phyloP scores from a whole-genome alignment of 1,140 invertebrate genomes.

The Pemphigus obesinymphae region DNA sequence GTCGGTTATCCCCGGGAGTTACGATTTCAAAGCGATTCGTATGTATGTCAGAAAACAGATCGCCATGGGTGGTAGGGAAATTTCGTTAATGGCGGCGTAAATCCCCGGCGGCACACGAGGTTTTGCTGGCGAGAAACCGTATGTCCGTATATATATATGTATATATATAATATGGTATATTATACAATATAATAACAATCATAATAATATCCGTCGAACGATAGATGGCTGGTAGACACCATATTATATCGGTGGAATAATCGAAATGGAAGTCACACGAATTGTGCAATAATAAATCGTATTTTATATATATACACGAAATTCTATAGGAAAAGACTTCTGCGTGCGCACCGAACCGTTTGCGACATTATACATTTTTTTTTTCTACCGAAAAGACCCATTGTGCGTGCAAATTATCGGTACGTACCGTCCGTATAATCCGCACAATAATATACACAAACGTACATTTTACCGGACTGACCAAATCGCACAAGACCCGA shows the following conservation, averaged over 20 bases:
- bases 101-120: neutral
- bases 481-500: too few relatives aligned
- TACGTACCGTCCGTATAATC: neutral
- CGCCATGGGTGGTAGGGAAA: constrained; percentile 10
- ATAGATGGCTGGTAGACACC: neutral
- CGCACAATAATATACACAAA: neutral
- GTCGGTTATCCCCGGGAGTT: neutral
- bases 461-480: neutral
- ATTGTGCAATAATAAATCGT: constrained; percentile 9
- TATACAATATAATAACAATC: neutral
- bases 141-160: too few relatives aligned
- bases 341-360: too few relatives aligned
- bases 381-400: neutral
- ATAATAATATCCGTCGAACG: neutral
- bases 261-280: constrained; percentile 16
- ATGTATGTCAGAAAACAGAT: neutral
- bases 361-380: neutral
- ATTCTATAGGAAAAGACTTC: too few relatives aligned
- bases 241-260: neutral
- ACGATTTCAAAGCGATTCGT: neutral
- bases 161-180: too few relatives aligned
- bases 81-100: neutral
- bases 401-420: neutral
- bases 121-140: neutral
- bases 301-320: too few relatives aligned